Evolutionary conservation across 1,140 invertebrate genomes (phyloP), one percentile per base, ranked within the genome.

Genomic region (Capitella teleta): DNA sequence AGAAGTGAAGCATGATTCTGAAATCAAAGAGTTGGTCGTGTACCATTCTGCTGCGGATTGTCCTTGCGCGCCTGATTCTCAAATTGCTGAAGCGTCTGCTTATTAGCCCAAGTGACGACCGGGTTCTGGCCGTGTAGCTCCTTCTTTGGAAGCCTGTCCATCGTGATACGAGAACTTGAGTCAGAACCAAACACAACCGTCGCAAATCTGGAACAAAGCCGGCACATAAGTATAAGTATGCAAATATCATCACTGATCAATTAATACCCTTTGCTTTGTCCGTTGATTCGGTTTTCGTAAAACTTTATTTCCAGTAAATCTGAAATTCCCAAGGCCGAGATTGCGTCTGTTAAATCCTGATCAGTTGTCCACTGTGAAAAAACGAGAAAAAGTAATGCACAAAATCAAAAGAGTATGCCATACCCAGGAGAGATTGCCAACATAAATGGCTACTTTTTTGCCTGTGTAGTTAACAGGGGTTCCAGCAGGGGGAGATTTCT

Each of bases 231-330:
- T 37, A 37, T 2, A 18, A 37, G 2, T 3, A 21, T 37, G 6
- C 36, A 37, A 21, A 5, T 2, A 2, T 37, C 6, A 37, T n/a
- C n/a, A 37, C 36, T 37, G 3, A 5, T 37, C 8, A 37, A 37
- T 18, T 19, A 37, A n/a, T 57, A 77, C 36, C 96, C 96, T 78
- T 98, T 98, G 0, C 91, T 96, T 71, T 98, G 95, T 24, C 96
- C 96, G 78, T 99, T 99, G 10, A 89, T 87, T 60, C 95, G 81
- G 75, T 99, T 98, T 74, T 99, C 95, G 76, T 97, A 96, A 74
- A 99, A 99, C 74, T 98, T 98, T 12, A 98, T 90, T 68, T 98
- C 96, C 55, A 94, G 78, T 57, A 99, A 83, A 72, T 99, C 96
- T 51, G 77, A 80, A 2, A 98, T 85, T 19, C 93, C 94, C 56